Evolutionary conservation across 2,113 vertebrate genomes (phyloP), one percentile per base, ranked within the genome.

Genomic region (Nettapus auritus): DNA sequence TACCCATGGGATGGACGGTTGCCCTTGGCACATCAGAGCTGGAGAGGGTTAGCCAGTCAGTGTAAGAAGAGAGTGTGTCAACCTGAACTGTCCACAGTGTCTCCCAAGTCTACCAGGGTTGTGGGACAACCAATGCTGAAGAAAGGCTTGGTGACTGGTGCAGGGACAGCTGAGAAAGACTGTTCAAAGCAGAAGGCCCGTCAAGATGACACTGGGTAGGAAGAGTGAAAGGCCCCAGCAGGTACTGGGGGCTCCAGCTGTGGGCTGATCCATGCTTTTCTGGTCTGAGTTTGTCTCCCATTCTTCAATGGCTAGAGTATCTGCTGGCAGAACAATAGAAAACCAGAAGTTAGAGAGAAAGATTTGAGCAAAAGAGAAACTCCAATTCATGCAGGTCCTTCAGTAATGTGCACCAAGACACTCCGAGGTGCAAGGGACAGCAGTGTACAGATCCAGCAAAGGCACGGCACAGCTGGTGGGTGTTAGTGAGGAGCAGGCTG

Each of bases 121-220:
- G 78, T 55, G 70, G 81, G 89, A 82, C 69, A 84, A 73, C 86
- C 89, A 64, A 3, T 2, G 12, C 88, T 94, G 92, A 57, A 69
- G 73, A 40, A 94, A 75, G 81, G 75, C 86, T 89, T 89, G 88
- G 40, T 74, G 69, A 76, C 29, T 21, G 42, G 53, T 74, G 80
- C 86, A 75, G 88, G 31, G 67, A 46, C 46, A 82, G 89, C 73
- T 81, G 67, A 80, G 81, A 36, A 63, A 55, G 69, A 44, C 42
- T 29, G 14, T 74, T 97, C 92, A 97, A 40, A 95, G 90, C 76
- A 97, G 82, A 77, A 95, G 67, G 66, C 50, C 88, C 81, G 89
- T 7, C 69, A 96, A 60, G 85, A 80, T 44, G 86, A 69, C 42
- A 55, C 53, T 57, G 56, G 79, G 82, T 14, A 97, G 34, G 57